Base-by-base conservation (phyloP, 2,113 vertebrate species). In the Lanius ludovicianus region DNA sequence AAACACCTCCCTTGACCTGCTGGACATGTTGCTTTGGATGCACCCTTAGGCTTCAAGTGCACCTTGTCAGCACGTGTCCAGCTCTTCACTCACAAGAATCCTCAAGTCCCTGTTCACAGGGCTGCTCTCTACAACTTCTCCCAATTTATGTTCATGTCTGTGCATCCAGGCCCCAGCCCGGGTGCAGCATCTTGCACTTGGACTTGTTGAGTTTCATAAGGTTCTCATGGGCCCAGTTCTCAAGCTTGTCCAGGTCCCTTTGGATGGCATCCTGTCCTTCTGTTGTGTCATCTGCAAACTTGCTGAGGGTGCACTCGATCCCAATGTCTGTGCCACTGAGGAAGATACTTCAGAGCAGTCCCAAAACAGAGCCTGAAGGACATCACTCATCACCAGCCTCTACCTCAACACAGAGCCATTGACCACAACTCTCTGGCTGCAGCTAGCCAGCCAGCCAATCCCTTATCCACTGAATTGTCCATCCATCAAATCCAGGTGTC, bases 1-100 rank as follows among this genome's bases (percentile, higher is more conserved):
- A 47, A 47, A 13, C 5, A 4, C 17, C 14, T 33, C 18, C n/a
- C 28, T 31, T 2, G 2, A 2, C 18, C 22, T 22, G 13, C 10
- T 44, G 33, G 21, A 27, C 33, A 22, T 4, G 3, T 13, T 15
- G 37, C 6, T 63, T 73, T 46, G 35, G 37, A 37, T 35, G 25
- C 21, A 84, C 10, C 3, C 21, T 42, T 24, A 52, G 25, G 10
- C 56, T 62, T 52, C 49, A 64, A n/a, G 22, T 1, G 2, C 28
- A 74, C 12, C 3, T 6, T 53, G 39, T 8, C 22, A 49, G 27
- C 14, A 46, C 25, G 13, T 20, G 16, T 41, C 37, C 25, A 71
- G 37, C 16, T 63, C 21, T 46, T 27, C 37, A 53, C 22, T 13
- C 20, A 27, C 33, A 14, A 63, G 47, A 63, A 46, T 37, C 6